Percentiles rank a stretch among this genome's conserved stretches.
Conservation (phyloP, 1,140 invertebrate species). For the Cydia amplana region DNA sequence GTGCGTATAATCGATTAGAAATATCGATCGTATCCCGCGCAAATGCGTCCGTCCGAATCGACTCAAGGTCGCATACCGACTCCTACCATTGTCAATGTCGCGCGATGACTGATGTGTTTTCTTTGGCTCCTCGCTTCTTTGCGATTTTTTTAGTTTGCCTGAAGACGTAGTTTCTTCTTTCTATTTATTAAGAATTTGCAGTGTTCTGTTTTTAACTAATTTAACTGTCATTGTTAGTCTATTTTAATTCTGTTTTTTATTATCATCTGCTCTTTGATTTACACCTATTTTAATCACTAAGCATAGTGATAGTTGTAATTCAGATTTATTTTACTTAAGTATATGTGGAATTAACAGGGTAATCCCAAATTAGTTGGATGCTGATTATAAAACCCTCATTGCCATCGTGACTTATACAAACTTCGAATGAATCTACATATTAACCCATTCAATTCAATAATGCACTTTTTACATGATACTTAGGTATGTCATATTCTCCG, state of each 20-base stretch:
- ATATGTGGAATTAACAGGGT: too few relatives aligned
- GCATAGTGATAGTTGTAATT: too few relatives aligned
- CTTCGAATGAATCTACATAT: too few relatives aligned
- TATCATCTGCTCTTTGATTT: slow-evolving; percentile 45
- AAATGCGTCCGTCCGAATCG: slow-evolving; percentile 64
- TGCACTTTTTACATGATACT: too few relatives aligned
- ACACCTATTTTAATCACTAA: not conserved
- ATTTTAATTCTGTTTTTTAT: slow-evolving; percentile 57
- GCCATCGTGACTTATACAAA: too few relatives aligned
- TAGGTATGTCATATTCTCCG: too few relatives aligned
- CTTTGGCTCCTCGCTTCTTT: slow-evolving; percentile 47
- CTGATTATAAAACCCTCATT: too few relatives aligned
- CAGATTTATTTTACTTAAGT: too few relatives aligned
- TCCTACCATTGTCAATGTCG: slow-evolving; percentile 76
- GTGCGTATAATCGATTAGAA: slow-evolving; percentile 59
- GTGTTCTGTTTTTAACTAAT: slow-evolving; percentile 15
- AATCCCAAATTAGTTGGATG: not conserved
- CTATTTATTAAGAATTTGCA: slow-evolving; percentile 20
- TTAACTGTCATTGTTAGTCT: slow-evolving; percentile 45
- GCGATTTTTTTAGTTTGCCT: not conserved
- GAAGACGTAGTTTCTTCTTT: not conserved
- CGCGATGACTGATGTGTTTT: slow-evolving; percentile 62
- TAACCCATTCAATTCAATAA: too few relatives aligned
- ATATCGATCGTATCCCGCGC: slow-evolving; percentile 66
- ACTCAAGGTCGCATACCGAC: slow-evolving; percentile 73